Conservation (phyloP, 2,888 invertebrate genomes). For the Opisthograptis luteolata region DNA sequence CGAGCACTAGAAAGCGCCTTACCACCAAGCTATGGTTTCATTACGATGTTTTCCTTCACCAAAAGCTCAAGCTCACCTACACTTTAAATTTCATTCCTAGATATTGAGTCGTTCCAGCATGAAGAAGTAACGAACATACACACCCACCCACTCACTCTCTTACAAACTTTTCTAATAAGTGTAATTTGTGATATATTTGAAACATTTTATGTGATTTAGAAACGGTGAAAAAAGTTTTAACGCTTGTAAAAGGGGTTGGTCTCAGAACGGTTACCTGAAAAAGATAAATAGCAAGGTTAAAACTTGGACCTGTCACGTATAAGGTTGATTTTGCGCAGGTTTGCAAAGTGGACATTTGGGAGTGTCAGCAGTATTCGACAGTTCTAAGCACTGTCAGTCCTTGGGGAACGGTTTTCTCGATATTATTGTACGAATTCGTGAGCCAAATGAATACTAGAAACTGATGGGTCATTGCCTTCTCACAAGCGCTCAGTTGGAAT, state of each 20-base stretch:
- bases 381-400: slow-evolving; percentile 4
- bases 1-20: too few relatives aligned
- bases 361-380: slow-evolving; percentile 15
- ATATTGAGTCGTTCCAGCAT: too few relatives aligned
- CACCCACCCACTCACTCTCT: too few relatives aligned
- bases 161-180: too few relatives aligned
- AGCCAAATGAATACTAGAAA: not conserved
- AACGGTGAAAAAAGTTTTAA: slow-evolving; percentile 1
- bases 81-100: too few relatives aligned
- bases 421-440: not conserved
- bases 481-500: too few relatives aligned
- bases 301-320: slow-evolving; percentile 21
- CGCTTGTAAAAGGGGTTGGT: slow-evolving; percentile 15
- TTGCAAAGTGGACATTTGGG: slow-evolving; percentile 23
- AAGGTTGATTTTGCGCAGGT: slow-evolving; percentile 15
- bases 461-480: too few relatives aligned
- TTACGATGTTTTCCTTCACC: too few relatives aligned
- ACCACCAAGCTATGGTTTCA: too few relatives aligned
- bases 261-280: slow-evolving; percentile 8
- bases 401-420: slow-evolving; percentile 2
- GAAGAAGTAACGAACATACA: too few relatives aligned
- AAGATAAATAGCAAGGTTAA: slow-evolving; percentile 15
- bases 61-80: too few relatives aligned
- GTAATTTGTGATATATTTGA: slow-evolving; percentile 2
- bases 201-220: not conserved